Evolutionary conservation across 2,797 vertebrate species (phyloP), one percentile per base, ranked within the genome.

Genomic region (Pipistrellus kuhlii): DNA sequence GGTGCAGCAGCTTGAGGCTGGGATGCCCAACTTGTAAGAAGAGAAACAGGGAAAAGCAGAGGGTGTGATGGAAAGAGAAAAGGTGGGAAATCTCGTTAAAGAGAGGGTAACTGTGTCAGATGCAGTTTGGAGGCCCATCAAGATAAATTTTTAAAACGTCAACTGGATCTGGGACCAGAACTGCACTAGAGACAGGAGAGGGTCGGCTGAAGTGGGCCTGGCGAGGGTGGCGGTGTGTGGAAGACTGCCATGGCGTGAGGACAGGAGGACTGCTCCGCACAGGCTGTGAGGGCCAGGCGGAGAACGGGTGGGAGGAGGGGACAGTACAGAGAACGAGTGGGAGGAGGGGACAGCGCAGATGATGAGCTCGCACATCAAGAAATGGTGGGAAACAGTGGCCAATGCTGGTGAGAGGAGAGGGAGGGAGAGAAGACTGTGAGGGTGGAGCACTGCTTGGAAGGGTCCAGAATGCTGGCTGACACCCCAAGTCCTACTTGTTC

Each of bases 171-270:
- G 46, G 84, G 83, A 46, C n/a, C 30, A 32, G 55, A 38, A 30
- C 38, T 38, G 35, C n/a, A 9, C 17, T 23, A 14, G 30, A 3
- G 12, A 53, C 0, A 0, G 23, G 10, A 25, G 21, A 2, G 64
- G n/a, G 35, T 3, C 23, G 4, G 30, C 35, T 20, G 12, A 8
- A 13, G 53, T 6, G 20, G 1, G 8, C 18, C 32, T 6, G n/a
- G n/a, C 4, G 11, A 1, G 18, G 1, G 1, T 8, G 10, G 5
- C 2, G 0, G 0, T 20, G 23, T 2, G 11, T 9, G 18, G 25
- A 11, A 57, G n/a, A 3, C 46, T 0, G 5, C 4, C 0, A 7
- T 8, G 11, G 30, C 0, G 5, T 2, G 35, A 32, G 10, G 35
- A 17, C 25, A 11, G 0, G 30, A 44, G 8, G 10, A 64, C 25